A percentile compares a stretch with the other conserved stretches of the same genome.
phyloP scores from a whole-genome alignment of 2,888 invertebrate genomes.

The Rhyacophila evoluta region DNA sequence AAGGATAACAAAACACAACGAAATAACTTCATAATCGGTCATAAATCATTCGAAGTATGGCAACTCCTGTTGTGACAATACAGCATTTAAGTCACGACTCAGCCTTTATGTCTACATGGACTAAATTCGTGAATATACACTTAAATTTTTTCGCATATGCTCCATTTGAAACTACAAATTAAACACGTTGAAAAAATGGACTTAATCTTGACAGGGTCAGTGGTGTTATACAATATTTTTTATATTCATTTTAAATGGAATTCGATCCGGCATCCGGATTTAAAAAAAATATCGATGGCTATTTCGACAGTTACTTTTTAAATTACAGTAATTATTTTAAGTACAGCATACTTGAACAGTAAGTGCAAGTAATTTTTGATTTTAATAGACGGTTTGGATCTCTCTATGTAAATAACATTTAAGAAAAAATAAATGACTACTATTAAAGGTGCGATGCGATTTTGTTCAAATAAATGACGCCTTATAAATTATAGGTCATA shows the following conservation, averaged over 20 bases:
- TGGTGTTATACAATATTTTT: background rate
- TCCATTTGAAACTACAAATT: background rate
- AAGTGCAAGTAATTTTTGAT: background rate
- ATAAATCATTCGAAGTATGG: background rate
- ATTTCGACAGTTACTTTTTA: background rate
- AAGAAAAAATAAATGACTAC: too few relatives aligned
- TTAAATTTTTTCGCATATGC: background rate
- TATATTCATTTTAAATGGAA: background rate
- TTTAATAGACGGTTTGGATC: background rate
- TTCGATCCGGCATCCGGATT: background rate
- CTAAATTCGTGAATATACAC: background rate
- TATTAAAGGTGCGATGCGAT: too few relatives aligned
- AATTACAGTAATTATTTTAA: background rate
- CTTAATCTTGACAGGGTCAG: background rate
- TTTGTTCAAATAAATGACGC: too few relatives aligned
- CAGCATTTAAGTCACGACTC: background rate
- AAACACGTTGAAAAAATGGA: background rate
- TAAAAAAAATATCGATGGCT: background rate
- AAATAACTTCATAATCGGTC: conserved; percentile 3
- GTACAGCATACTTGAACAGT: background rate
- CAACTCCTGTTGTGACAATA: background rate
- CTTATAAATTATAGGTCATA: too few relatives aligned
- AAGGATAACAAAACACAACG: conserved; percentile 11
- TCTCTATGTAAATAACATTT: background rate
- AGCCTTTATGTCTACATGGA: background rate